A percentile compares a stretch with the other conserved stretches of the same genome.
These are phyloP conservation scores for Netelia melanura DNA, from an alignment of 2,888 invertebrate genomes.

Conservation along the genomic window DNA sequence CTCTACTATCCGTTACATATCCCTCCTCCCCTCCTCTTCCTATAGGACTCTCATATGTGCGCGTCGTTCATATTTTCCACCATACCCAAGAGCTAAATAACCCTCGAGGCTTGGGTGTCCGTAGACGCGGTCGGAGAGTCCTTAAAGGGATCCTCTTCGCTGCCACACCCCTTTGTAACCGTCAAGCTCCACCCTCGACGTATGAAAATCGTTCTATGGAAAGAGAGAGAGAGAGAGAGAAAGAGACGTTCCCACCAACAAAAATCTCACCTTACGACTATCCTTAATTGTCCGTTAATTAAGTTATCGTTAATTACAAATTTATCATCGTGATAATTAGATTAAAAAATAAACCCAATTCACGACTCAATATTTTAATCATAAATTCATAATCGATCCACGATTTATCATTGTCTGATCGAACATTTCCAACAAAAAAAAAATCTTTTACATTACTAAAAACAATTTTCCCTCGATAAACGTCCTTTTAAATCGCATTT, in stretches of 20 bases:
- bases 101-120: constrained; percentile 71
- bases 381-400: too few relatives aligned
- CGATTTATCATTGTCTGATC: too few relatives aligned
- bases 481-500: background rate
- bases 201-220: constrained; percentile 24
- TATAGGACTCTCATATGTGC: constrained; percentile 6
- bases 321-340: too few relatives aligned
- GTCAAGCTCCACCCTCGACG: constrained; percentile 79
- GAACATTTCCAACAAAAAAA: too few relatives aligned
- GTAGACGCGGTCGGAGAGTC: constrained; percentile 61
- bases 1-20: constrained; percentile 67
- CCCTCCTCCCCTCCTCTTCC: background rate
- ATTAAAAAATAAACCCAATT: too few relatives aligned
- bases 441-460: too few relatives aligned
- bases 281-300: too few relatives aligned
- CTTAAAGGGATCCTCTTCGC: constrained; percentile 66
- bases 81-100: constrained; percentile 75
- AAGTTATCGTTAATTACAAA: too few relatives aligned
- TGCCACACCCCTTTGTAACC: constrained; percentile 79
- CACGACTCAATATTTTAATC: too few relatives aligned
- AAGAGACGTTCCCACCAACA: background rate
- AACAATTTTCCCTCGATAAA: background rate
- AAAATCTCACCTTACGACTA: too few relatives aligned
- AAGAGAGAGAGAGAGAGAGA: constrained; percentile 10
- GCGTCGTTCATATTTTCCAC: constrained; percentile 68